These are phyloP conservation scores for Periophthalmus magnuspinnatus DNA, from an alignment of 2,797 vertebrate species.

Conservation along the genomic window DNA sequence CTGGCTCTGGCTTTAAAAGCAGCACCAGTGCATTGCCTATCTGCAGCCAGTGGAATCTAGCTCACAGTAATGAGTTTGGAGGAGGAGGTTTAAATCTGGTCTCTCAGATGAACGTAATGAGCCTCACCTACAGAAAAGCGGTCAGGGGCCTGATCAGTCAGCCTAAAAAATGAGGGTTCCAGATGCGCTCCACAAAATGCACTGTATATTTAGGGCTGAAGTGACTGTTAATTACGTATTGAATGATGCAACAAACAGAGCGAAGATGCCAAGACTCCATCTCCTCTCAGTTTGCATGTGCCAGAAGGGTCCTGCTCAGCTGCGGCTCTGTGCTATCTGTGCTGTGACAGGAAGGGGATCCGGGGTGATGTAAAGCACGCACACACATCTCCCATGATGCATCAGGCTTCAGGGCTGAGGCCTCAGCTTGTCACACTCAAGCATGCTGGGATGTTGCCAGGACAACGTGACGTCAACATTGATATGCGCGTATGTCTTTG, in stretches of 20 bases:
- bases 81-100: slow-evolving; percentile 72
- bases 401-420: slow-evolving; percentile 60
- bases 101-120: slow-evolving; percentile 70
- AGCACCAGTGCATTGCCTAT: slow-evolving; percentile 70
- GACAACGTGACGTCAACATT: slow-evolving; percentile 71
- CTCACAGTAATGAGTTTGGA: slow-evolving; percentile 77
- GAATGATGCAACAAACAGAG: slow-evolving; percentile 30
- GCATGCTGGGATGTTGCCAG: slow-evolving; percentile 71
- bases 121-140: slow-evolving; percentile 69
- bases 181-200: slow-evolving; percentile 40
- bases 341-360: slow-evolving; percentile 40
- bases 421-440: slow-evolving; percentile 60
- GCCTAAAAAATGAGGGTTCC: slow-evolving; percentile 43
- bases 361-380: slow-evolving; percentile 63
- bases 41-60: slow-evolving; percentile 74
- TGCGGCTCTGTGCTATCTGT: slow-evolving; percentile 24
- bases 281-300: slow-evolving; percentile 22
- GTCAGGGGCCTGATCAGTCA: slow-evolving; percentile 63
- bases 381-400: slow-evolving; percentile 66
- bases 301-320: slow-evolving; percentile 44
- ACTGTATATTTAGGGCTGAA: slow-evolving; percentile 27
- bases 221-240: slow-evolving; percentile 47
- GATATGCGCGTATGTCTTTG: slow-evolving; percentile 44
- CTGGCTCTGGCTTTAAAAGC: slow-evolving; percentile 77
- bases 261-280: slow-evolving; percentile 17